These are phyloP conservation scores for Spodoptera picta DNA, from an alignment of 2,888 invertebrate species.

Conservation along the genomic window DNA sequence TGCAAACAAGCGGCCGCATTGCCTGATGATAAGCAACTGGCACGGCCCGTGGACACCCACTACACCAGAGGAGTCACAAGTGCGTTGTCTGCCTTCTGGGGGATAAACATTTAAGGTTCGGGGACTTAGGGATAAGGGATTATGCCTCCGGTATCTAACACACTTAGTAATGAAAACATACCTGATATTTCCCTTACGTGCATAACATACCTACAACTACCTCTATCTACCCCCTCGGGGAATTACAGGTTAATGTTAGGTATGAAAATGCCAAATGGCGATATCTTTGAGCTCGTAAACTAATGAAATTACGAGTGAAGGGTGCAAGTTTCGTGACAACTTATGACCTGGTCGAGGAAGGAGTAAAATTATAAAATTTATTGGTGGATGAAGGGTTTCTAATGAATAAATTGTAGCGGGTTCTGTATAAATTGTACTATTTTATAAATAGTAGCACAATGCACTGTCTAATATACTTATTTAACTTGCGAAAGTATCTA, in stretches of 20 bases:
- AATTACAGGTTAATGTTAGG: not conserved
- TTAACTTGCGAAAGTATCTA: too few species aligned
- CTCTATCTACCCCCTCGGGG: too few species aligned
- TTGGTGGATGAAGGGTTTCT: slow-evolving; percentile 12
- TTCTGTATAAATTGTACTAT: slow-evolving; percentile 1
- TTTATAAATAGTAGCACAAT: not conserved
- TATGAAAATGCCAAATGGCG: slow-evolving; percentile 18
- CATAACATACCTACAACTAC: too few species aligned
- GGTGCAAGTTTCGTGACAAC: slow-evolving; percentile 28
- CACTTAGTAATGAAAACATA: slow-evolving; percentile 10
- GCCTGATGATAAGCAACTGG: too few species aligned
- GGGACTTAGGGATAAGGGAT: too few species aligned
- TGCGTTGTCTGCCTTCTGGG: too few species aligned
- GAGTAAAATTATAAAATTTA: slow-evolving; percentile 36
- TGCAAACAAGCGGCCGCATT: too few species aligned
- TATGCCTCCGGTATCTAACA: too few species aligned
- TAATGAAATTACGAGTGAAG: slow-evolving; percentile 33
- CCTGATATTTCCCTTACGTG: too few species aligned
- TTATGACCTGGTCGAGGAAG: slow-evolving; percentile 35
- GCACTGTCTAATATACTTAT: not conserved
- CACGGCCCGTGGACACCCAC: too few species aligned
- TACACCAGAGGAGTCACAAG: too few species aligned
- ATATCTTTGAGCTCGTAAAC: slow-evolving; percentile 33
- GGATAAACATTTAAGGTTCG: too few species aligned
- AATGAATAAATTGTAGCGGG: slow-evolving; percentile 30